Conservation (phyloP, 2,113 vertebrate species). For the Guaruba guarouba region DNA sequence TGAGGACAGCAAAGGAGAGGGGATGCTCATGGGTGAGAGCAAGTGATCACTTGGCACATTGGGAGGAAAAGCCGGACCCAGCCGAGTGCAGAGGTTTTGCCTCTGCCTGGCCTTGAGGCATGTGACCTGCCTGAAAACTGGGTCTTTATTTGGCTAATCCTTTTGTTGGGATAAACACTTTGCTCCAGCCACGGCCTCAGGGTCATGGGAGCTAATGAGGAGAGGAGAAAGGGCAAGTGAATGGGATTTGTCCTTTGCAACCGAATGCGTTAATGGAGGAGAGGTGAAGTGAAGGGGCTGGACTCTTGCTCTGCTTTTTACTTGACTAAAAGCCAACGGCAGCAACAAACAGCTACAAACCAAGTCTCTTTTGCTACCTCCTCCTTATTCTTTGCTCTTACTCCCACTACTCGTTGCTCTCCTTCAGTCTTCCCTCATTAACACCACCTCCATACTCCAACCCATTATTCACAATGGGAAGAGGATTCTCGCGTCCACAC, state of each 20-base stretch:
- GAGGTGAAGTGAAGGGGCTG: slow-evolving; percentile 43
- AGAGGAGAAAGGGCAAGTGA: slow-evolving; percentile 57
- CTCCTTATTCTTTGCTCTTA: not conserved
- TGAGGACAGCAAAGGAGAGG: not conserved
- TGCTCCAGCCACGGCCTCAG: slow-evolving; percentile 6
- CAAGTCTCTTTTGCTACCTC: not conserved
- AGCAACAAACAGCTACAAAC: not conserved
- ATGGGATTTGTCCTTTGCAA: slow-evolving; percentile 42
- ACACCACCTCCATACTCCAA: not conserved
- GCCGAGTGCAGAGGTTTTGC: slow-evolving; percentile 24
- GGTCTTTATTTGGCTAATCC: slow-evolving; percentile 69
- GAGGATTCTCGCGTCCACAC: not conserved
- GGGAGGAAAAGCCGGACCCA: not conserved
- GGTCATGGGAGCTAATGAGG: slow-evolving; percentile 60
- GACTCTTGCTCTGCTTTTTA: not conserved
- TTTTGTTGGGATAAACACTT: slow-evolving; percentile 60
- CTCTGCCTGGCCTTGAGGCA: slow-evolving; percentile 28
- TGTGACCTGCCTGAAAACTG: slow-evolving; percentile 47
- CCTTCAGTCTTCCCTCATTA: not conserved
- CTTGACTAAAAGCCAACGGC: not conserved
- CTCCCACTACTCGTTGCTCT: not conserved
- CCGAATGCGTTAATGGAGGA: not conserved
- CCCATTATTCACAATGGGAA: not conserved
- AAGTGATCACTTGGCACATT: rapidly evolving
- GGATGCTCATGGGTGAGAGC: not conserved